Conservation (phyloP, 2,888 invertebrate genomes). For the Punctoribates punctum region DNA sequence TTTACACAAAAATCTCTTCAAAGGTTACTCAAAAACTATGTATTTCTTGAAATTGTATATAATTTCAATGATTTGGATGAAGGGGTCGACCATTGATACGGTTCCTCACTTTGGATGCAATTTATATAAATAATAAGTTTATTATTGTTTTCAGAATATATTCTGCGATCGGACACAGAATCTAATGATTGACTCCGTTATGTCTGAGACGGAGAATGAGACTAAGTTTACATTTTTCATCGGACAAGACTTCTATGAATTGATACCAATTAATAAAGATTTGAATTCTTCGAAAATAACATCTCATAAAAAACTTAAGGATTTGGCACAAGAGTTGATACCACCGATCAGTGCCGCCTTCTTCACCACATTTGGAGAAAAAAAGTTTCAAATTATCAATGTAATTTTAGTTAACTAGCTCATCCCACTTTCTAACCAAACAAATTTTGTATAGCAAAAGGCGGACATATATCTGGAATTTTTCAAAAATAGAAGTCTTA, state of each 20-base stretch:
- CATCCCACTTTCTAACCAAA: background rate
- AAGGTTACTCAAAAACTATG: no score
- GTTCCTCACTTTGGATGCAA: no score
- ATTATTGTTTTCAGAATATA: background rate
- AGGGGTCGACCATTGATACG: no score
- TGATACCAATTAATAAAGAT: background rate
- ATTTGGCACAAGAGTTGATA: background rate
- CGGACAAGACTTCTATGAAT: background rate
- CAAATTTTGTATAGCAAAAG: background rate
- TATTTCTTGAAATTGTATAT: no score
- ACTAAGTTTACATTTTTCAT: background rate
- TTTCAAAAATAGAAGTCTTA: background rate
- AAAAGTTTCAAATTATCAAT: no score
- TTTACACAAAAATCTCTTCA: no score
- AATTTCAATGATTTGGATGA: no score
- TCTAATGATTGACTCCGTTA: background rate
- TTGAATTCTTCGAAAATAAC: background rate
- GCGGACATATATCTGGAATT: background rate
- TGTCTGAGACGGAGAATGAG: background rate
- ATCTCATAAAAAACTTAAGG: background rate
- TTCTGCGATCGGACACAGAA: background rate
- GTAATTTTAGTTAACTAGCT: background rate
- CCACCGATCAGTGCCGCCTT: background rate
- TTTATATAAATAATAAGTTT: no score
- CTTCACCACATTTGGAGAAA: no score